A percentile compares a stretch with the other conserved stretches of the same genome.
Conservation (phyloP, 2,113 vertebrate species). For the Zonotrichia leucophrys region DNA sequence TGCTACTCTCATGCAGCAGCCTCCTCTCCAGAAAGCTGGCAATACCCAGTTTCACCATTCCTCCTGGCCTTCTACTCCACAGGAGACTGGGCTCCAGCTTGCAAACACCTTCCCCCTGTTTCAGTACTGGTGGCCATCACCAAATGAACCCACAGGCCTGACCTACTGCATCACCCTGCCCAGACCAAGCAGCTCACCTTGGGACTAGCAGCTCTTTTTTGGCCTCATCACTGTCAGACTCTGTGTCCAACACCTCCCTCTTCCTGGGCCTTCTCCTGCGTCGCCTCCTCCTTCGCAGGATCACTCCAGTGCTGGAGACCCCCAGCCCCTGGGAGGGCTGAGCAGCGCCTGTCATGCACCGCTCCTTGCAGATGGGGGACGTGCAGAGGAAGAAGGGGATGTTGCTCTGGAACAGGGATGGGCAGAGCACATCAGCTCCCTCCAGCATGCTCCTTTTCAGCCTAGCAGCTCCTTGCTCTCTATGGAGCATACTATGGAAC, state of each 20-base stretch:
- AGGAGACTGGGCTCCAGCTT: not conserved
- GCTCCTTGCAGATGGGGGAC: slow-evolving; percentile 79
- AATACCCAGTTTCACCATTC: not conserved
- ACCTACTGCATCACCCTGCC: not conserved
- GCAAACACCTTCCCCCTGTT: not conserved
- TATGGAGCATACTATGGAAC: not conserved
- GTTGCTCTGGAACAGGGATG: slow-evolving; percentile 42
- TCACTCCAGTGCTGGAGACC: not conserved
- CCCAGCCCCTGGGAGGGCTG: not conserved
- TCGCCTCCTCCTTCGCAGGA: slow-evolving; percentile 70
- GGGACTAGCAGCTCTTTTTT: slow-evolving; percentile 47
- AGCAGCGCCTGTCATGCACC: not conserved
- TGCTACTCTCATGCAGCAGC: not conserved
- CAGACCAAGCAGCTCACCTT: slow-evolving; percentile 62
- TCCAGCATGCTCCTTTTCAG: not conserved
- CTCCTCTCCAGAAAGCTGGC: not conserved
- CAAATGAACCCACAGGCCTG: not conserved
- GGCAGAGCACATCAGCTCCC: not conserved
- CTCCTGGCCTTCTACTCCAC: not conserved
- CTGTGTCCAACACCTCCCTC: slow-evolving; percentile 56
- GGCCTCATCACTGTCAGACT: slow-evolving; percentile 75
- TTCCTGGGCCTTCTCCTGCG: slow-evolving; percentile 74
- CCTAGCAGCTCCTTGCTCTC: not conserved
- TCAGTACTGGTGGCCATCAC: not conserved
- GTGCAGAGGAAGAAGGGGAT: slow-evolving; percentile 82